phyloP scores from a whole-genome alignment of 2,888 invertebrate species.

The Empis livida region DNA sequence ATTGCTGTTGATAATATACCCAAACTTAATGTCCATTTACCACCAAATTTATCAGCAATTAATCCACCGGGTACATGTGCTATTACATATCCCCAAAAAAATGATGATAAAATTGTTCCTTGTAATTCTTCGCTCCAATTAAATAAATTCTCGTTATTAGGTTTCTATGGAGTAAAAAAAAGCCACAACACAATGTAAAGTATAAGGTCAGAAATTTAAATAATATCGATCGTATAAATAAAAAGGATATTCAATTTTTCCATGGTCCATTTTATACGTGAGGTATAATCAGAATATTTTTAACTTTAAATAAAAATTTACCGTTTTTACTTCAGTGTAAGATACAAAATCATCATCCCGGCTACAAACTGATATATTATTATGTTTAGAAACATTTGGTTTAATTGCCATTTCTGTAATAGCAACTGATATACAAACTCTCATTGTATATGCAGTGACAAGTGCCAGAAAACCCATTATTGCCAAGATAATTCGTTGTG shows the following conservation, averaged over 20 bases:
- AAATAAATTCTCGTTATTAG: constrained; percentile 27
- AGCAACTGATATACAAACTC: constrained; percentile 55
- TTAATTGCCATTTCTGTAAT: constrained; percentile 49
- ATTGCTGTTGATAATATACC: constrained; percentile 65
- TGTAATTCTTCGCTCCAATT: constrained; percentile 59
- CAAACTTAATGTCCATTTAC: constrained; percentile 63
- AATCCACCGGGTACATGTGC: constrained; percentile 74
- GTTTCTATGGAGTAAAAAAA: constrained; percentile 24
- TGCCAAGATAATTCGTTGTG: constrained; percentile 53
- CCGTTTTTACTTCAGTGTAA: no score
- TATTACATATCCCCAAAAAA: constrained; percentile 75
- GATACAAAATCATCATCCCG: no score
- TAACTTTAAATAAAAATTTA: no score
- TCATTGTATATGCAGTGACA: constrained; percentile 64
- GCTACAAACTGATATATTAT: no score
- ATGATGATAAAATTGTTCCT: constrained; percentile 66
- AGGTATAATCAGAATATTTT: neutral
- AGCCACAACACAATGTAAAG: neutral
- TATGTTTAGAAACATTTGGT: neutral
- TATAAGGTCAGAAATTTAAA: no score
- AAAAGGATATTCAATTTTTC: no score
- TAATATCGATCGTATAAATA: no score
- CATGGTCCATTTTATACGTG: no score
- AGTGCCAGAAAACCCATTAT: constrained; percentile 60
- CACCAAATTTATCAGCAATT: constrained; percentile 64